These are phyloP conservation scores for Opisthocomus hoazin DNA, from an alignment of 2,113 vertebrate genomes.

Conservation along the genomic window DNA sequence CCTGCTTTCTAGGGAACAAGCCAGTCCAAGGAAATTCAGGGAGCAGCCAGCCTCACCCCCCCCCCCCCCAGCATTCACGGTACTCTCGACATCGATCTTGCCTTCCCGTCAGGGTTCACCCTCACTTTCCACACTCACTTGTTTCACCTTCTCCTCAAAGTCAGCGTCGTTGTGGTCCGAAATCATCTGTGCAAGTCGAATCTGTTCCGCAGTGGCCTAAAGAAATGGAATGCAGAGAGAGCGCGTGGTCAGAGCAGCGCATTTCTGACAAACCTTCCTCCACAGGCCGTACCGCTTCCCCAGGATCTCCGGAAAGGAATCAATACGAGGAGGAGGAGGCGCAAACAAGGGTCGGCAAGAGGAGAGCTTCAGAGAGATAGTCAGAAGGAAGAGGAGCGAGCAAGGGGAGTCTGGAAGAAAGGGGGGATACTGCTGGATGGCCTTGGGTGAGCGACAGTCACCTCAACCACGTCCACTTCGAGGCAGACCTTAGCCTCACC, in stretches of 20 bases:
- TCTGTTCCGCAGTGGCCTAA: constrained; percentile 97
- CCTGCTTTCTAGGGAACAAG: neutral
- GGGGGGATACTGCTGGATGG: neutral
- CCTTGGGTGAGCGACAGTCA: neutral
- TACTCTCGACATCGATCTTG: neutral
- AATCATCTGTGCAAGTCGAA: constrained; percentile 99
- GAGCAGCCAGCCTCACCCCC: neutral
- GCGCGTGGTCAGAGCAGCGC: accelerated
- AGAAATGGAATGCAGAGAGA: neutral
- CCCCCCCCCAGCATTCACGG: accelerated
- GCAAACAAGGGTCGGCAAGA: neutral
- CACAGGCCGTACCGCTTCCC: neutral
- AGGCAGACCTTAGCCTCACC: neutral
- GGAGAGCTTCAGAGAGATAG: neutral
- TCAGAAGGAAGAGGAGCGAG: neutral
- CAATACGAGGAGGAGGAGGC: neutral
- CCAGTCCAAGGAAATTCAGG: neutral
- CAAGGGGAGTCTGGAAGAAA: neutral
- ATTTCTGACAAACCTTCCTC: neutral
- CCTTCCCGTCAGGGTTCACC: neutral
- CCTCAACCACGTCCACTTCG: neutral
- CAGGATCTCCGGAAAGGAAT: neutral
- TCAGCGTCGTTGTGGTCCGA: constrained; percentile 98
- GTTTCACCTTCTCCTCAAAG: constrained; percentile 98
- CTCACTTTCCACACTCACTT: constrained; percentile 74